Evolutionary conservation across 2,797 vertebrate species (phyloP).

Genomic region (Chaetophractus vellerosus): DNA sequence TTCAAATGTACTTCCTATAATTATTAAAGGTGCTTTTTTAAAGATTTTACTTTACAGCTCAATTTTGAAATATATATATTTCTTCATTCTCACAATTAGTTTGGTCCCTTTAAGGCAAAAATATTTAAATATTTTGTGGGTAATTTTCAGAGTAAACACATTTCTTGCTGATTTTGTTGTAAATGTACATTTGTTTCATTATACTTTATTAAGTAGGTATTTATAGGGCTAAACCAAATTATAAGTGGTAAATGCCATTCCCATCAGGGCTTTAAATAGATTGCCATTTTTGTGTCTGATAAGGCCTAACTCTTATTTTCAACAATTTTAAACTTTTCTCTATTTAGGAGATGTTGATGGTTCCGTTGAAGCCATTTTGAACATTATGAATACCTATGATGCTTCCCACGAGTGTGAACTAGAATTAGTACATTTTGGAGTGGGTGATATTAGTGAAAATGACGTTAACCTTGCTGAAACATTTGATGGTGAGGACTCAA

Average conservation of each 20-base stretch:
- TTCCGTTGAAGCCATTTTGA: conserved; percentile 95
- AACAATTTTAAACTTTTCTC: conserved; percentile 66
- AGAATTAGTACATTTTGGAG: conserved; percentile 94
- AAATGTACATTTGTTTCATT: conserved; percentile 56
- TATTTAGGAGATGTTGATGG: conserved; percentile 96
- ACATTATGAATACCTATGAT: conserved; percentile 94
- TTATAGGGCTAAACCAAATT: conserved; percentile 54
- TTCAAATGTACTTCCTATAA: conserved; percentile 89
- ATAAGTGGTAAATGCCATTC: conserved; percentile 46
- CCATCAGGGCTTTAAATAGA: conserved; percentile 33
- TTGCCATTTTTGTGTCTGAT: conserved; percentile 57
- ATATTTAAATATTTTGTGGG: conserved; percentile 14
- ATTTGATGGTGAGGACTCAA: conserved; percentile 92
- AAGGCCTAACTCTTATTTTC: conserved; percentile 12
- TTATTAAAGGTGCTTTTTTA: conserved; percentile 93
- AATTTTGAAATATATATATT: conserved; percentile 26
- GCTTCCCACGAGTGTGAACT: conserved; percentile 94
- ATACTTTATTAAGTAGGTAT: conserved; percentile 38
- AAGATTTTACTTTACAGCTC: conserved; percentile 40
- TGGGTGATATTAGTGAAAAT: conserved; percentile 95
- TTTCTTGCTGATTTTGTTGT: conserved; percentile 57
- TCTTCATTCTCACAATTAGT: conserved; percentile 43
- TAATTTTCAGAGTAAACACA: conserved; percentile 51
- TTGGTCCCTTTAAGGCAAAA: conserved; percentile 48
- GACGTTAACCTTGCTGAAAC: conserved; percentile 94